Conservation (phyloP, 2,113 vertebrate genomes). For the Antechinus flavipes region DNA sequence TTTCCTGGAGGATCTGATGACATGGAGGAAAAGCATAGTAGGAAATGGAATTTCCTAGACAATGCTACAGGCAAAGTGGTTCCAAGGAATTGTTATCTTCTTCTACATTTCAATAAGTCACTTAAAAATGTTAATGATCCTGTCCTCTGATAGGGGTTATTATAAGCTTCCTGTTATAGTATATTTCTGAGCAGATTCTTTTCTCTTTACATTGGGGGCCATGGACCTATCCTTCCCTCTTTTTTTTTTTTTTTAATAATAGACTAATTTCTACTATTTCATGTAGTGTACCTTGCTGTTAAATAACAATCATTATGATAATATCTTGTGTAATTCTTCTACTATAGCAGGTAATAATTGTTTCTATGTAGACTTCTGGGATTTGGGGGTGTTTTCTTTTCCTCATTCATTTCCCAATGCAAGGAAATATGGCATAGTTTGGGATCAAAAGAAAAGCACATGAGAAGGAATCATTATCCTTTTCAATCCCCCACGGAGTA, state of each 20-base stretch:
- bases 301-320: neutral
- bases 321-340: neutral
- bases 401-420: neutral
- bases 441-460: neutral
- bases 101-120: neutral
- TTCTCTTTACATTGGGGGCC: neutral
- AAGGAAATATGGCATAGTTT: neutral
- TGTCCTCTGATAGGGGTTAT: neutral
- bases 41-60: neutral
- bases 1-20: neutral
- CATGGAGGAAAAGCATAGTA: neutral
- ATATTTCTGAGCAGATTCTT: neutral
- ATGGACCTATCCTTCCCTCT: neutral
- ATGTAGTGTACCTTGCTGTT: neutral
- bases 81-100: neutral
- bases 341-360: neutral
- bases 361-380: neutral
- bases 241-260: neutral
- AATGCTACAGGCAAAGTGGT: neutral
- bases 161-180: neutral
- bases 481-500: neutral
- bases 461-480: neutral
- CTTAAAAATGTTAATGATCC: neutral
- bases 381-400: neutral
- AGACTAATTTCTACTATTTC: neutral